Evolutionary conservation across 1,140 invertebrate genomes (phyloP), one percentile per base, ranked within the genome.

Genomic region (Myzus persicae): DNA sequence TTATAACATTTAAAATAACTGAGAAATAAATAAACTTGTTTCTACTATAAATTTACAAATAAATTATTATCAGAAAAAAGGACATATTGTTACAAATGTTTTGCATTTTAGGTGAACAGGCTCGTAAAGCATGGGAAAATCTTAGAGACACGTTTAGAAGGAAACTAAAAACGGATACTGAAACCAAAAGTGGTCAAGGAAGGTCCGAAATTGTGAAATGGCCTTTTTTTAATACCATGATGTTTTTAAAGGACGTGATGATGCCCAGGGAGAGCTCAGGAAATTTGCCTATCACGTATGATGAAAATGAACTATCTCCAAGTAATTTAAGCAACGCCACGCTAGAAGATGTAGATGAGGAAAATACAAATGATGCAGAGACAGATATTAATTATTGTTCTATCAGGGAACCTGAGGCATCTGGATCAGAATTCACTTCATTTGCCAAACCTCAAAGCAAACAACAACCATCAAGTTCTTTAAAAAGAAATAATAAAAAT

Each of bases 401-500:
- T 88, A 18, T 36, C 46, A 48, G 46, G 44, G 85, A 88, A 88
- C 42, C 85, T 88, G 85, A 88, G 2, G 85, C 44, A 87, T 87
- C 84, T 87, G n/a, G 84, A 44, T 87, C 42, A 46, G 84, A 87
- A 87, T 44, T 87, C 40, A 42, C 84, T 87, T 87, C 42, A 87
- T 87, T 87, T 42, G 84, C 84, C 44, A 87, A 87, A 87, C 42
- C 84, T 87, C 84, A 44, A 87, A n/a, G 84, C 85, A 88, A 48
- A 48, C 26, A 88, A 88, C 85, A 88, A 88, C 42, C 42, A 46
- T 88, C 46, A 88, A 44, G 18, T 44, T 88, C 31, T 88, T 88
- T n/a, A 88, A 88, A 88, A 88, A 88, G 44, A 88, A 31, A n/a
- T n/a, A 88, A 88, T 36, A 88, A 88, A 88, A 88, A 88, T 88